Percentiles rank a stretch among this genome's conserved stretches.
phyloP scores from a whole-genome alignment of 2,888 invertebrate species.

The Harpagoxenus sublaevis region DNA sequence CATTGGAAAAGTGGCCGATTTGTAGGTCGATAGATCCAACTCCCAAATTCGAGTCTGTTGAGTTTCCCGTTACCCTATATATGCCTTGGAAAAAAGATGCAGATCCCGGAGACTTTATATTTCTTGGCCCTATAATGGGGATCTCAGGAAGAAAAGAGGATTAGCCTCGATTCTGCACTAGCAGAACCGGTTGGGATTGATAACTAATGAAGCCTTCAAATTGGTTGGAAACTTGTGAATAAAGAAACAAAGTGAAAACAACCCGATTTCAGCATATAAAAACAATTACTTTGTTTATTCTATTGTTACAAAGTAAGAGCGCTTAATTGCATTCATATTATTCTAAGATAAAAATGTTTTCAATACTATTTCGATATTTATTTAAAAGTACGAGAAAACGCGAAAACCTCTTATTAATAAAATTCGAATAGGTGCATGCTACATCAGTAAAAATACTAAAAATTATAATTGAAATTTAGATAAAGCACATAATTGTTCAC shows the following conservation, averaged over 20 bases:
- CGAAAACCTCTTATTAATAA: neutral
- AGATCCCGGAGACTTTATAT: too few relatives aligned
- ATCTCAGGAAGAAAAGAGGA: too few relatives aligned
- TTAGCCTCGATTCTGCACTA: too few relatives aligned
- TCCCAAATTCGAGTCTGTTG: too few relatives aligned
- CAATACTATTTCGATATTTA: neutral
- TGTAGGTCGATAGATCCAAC: too few relatives aligned
- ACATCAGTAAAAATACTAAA: neutral
- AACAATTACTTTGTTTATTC: neutral
- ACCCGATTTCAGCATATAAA: neutral
- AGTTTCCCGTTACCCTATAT: neutral
- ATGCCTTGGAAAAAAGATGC: neutral
- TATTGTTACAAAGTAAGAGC: neutral
- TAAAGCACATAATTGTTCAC: too few relatives aligned
- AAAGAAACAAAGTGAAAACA: neutral
- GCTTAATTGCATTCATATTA: neutral
- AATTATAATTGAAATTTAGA: neutral
- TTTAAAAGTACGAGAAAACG: neutral
- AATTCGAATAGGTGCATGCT: neutral
- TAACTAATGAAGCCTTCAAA: too few relatives aligned
- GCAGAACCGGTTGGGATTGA: too few relatives aligned
- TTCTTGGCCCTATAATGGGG: too few relatives aligned
- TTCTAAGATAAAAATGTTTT: neutral
- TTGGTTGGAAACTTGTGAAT: neutral
- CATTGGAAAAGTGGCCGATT: too few relatives aligned